Base-by-base conservation (phyloP, 1,140 invertebrate genomes). In the Ooceraea biroi region DNA sequence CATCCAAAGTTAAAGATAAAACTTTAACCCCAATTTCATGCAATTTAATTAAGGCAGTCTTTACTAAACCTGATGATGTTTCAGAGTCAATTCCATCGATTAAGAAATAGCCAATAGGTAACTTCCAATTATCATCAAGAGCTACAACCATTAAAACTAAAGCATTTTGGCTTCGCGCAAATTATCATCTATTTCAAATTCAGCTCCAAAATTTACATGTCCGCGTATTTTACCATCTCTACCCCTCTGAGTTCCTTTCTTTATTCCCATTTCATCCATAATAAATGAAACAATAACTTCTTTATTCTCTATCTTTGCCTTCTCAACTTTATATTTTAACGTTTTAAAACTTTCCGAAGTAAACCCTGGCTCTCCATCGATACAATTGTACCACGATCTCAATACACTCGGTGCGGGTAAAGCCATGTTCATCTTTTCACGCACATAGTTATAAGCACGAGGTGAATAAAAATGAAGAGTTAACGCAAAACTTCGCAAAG, bases 21-120 rank as follows among this genome's bases (percentile, higher is more conserved):
- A 52, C 11, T 17, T 52, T 52, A 11, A 52, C 12, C 0, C 48
- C 48, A 52, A 52, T 52, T 11, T 52, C 48, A 52, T 52, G 48
- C 12, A 52, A 52, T 52, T n/a, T 11, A 12, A 52, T 52, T 14
- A 14, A 52, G 4, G 11, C 14, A 52, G 8, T 14, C 8, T 52
- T 52, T 14, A 52, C 14, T 52, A 52, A 52, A 12, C 2, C 48
- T 14, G 48, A 11, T 12, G 48, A 52, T 17, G 48, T 52, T 52
- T 52, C 48, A 52, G 48, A 52, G n/a, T 52, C 48, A 52, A 52
- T 52, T 52, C 48, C 48, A 52, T 52, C 12, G 48, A 52, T 52
- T 11, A 52, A 14, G n/a, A 52, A 52, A 7, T 52, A 52, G n/a
- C n/a, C n/a, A 52, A 52, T 52, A 17, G 10, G 48, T 17, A 52